These are phyloP conservation scores for Ameiurus melas DNA, from an alignment of 2,113 vertebrate species.

Conservation along the genomic window DNA sequence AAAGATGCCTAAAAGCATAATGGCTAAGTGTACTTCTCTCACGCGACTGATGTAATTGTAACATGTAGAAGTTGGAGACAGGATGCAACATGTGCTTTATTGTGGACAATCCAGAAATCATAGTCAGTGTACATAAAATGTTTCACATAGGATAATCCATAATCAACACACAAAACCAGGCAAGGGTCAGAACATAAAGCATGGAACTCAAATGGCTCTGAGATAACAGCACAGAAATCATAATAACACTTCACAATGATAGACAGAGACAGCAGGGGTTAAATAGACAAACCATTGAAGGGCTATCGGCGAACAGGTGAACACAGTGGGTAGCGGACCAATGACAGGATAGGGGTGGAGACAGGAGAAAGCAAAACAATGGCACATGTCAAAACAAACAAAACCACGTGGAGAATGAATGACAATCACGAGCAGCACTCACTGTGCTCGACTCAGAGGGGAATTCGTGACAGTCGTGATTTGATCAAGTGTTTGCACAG, in stretches of 20 bases:
- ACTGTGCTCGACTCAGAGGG: background rate
- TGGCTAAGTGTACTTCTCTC: background rate
- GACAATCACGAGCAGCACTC: background rate
- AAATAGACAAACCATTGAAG: background rate
- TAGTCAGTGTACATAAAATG: background rate
- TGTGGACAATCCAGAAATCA: background rate
- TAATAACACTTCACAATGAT: background rate
- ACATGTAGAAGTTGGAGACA: background rate
- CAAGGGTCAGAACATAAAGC: background rate
- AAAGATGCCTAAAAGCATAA: background rate
- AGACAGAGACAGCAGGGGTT: background rate
- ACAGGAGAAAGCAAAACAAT: background rate
- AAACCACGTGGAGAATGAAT: background rate
- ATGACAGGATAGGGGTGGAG: background rate
- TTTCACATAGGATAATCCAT: background rate
- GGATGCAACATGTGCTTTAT: background rate
- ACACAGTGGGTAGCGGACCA: background rate
- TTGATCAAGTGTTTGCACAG: background rate
- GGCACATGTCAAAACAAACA: constrained; percentile 3
- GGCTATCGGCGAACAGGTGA: constrained; percentile 1
- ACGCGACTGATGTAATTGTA: background rate
- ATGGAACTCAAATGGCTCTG: background rate
- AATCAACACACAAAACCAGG: background rate
- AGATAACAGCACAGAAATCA: background rate
- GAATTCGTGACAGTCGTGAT: background rate